Conservation (phyloP, 2,113 vertebrate genomes). For the Lamprotornis superbus region DNA sequence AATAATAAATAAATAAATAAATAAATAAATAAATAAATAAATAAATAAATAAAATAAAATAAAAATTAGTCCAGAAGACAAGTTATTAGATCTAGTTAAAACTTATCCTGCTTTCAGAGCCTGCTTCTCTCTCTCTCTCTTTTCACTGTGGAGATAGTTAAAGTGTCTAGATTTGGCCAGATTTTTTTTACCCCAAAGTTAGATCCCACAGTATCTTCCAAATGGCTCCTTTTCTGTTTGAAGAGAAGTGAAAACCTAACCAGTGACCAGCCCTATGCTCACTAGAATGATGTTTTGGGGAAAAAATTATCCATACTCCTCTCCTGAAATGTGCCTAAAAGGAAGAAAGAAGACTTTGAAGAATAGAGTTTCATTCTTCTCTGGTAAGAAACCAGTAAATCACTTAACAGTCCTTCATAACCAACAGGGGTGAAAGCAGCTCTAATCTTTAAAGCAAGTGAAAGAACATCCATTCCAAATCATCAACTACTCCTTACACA, state of each 20-base stretch:
- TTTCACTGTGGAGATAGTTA: not conserved
- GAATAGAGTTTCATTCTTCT: not conserved
- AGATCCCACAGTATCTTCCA: not conserved
- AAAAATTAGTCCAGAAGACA: not conserved
- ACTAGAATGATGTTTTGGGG: not conserved
- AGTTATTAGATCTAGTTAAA: not conserved
- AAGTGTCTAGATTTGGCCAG: not conserved
- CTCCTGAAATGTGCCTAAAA: not conserved
- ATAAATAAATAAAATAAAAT: not conserved
- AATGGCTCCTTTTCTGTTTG: not conserved
- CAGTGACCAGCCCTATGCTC: not conserved
- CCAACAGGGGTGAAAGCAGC: not conserved
- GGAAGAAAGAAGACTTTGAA: not conserved
- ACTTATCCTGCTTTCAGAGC: not conserved
- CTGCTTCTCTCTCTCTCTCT: not conserved
- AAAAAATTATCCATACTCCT: not conserved
- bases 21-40: not conserved
- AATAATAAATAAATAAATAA: too few relatives aligned
- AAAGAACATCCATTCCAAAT: not conserved
- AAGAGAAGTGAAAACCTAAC: not conserved
- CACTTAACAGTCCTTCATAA: not conserved
- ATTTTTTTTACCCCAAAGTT: not conserved
- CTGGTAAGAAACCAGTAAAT: not conserved
- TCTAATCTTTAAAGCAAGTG: not conserved
- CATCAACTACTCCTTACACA: not conserved